Evolutionary conservation across 35 echinoderm and acorn worm species (phyloP), one percentile per base, ranked within the genome.

Genomic region (Ptychodera flava): DNA sequence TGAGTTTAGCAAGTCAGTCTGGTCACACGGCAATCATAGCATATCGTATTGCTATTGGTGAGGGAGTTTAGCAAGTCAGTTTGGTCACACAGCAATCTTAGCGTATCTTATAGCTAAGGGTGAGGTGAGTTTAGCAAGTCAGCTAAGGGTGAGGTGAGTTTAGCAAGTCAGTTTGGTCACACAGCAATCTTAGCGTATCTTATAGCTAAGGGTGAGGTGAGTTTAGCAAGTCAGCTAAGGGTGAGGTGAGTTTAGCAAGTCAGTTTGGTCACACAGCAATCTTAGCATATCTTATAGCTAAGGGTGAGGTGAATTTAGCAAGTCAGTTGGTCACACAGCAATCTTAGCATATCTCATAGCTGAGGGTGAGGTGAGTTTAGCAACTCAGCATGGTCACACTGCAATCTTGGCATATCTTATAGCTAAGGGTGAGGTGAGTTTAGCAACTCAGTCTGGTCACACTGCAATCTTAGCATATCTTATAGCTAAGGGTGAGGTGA

Each of bases 181-280:
- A n/a, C n/a, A n/a, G n/a, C n/a, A n/a, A n/a, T n/a, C n/a, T n/a
- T n/a, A n/a, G n/a, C n/a, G n/a, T n/a, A n/a, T n/a, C n/a, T n/a
- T n/a, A n/a, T n/a, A n/a, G n/a, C n/a, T n/a, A n/a, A n/a, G n/a
- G n/a, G n/a, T n/a, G n/a, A n/a, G n/a, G n/a, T n/a, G n/a, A n/a
- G 22, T 12, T 12, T 99, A 1, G 92, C 96, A 0, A 86, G 87
- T 33, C 96, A 97, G 85, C n/a, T n/a, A n/a, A n/a, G n/a, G n/a
- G n/a, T n/a, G n/a, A n/a, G n/a, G n/a, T n/a, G n/a, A n/a, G n/a
- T n/a, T n/a, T n/a, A n/a, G n/a, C n/a, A n/a, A n/a, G n/a, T n/a
- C n/a, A n/a, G n/a, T 99, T 94, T 87, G 92, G 89, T 22, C 96
- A 99, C 78, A 99, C 96, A 32, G 86, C 96, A 1, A 92, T 99